Conservation (phyloP, 2,113 vertebrate species). For the Anhinga anhinga region DNA sequence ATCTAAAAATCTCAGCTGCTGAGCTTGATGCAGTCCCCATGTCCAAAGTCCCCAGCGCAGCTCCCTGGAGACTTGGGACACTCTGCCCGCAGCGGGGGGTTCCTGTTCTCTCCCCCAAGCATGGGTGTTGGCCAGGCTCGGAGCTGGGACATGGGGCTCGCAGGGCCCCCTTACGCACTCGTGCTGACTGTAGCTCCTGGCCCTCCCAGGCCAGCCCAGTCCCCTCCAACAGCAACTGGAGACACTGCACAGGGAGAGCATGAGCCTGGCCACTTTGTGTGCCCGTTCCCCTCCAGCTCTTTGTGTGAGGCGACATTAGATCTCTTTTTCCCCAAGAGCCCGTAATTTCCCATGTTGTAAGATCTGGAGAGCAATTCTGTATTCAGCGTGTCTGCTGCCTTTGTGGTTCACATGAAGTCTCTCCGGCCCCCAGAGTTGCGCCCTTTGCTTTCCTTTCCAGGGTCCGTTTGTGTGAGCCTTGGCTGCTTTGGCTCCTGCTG, state of each 20-base stretch:
- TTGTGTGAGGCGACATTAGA: neutral
- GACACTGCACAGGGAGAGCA: neutral
- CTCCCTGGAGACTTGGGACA: too few species aligned
- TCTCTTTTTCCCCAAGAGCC: rapidly evolving
- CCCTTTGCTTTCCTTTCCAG: rapidly evolving
- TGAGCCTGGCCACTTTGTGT: rapidly evolving
- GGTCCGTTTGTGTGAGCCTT: neutral
- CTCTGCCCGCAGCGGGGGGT: rapidly evolving
- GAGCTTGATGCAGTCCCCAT: neutral
- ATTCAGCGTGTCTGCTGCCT: neutral
- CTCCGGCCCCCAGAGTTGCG: neutral
- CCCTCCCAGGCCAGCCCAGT: neutral
- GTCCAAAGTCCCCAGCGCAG: rapidly evolving
- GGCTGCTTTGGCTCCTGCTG: neutral
- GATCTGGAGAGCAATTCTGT: neutral
- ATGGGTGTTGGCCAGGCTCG: neutral
- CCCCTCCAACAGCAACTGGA: neutral
- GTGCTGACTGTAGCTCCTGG: neutral
- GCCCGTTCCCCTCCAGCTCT: rapidly evolving
- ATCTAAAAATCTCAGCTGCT: neutral
- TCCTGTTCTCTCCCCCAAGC: neutral
- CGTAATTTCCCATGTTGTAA: rapidly evolving
- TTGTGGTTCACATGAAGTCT: rapidly evolving
- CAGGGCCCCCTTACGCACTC: too few species aligned
- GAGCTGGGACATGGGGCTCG: neutral